phyloP scores from a whole-genome alignment of 2,797 vertebrate species.

The Peromyscus attwateri region DNA sequence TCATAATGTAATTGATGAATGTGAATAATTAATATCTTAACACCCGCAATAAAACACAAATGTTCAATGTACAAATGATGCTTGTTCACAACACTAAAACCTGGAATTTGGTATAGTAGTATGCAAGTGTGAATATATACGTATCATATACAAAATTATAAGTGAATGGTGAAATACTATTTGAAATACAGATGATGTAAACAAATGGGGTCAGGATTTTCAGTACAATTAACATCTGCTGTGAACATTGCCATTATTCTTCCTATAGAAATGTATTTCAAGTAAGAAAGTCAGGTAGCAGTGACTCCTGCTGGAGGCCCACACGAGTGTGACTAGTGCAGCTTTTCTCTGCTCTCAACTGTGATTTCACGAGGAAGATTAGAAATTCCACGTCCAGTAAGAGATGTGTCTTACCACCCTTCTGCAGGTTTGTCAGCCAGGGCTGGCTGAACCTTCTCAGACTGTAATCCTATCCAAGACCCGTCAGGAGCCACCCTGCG shows the following conservation, averaged over 20 bases:
- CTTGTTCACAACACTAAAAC: background rate
- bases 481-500: too few species aligned
- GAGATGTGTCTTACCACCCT: background rate
- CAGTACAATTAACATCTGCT: background rate
- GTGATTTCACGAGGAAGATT: background rate
- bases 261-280: background rate
- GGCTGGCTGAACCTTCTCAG: background rate
- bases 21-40: background rate
- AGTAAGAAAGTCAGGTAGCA: background rate
- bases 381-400: background rate
- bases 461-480: background rate
- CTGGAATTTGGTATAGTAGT: background rate
- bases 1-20: background rate
- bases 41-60: background rate
- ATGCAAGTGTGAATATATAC: background rate
- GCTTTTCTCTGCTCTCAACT: background rate
- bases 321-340: background rate
- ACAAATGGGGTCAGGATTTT: background rate
- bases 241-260: background rate
- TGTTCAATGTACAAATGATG: background rate
- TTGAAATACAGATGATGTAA: background rate
- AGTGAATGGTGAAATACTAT: background rate
- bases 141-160: background rate
- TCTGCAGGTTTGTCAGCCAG: background rate
- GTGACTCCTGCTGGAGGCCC: background rate